Base-by-base conservation (phyloP, 2,888 invertebrate genomes). In the Amblyjoppa fuscipennis region DNA sequence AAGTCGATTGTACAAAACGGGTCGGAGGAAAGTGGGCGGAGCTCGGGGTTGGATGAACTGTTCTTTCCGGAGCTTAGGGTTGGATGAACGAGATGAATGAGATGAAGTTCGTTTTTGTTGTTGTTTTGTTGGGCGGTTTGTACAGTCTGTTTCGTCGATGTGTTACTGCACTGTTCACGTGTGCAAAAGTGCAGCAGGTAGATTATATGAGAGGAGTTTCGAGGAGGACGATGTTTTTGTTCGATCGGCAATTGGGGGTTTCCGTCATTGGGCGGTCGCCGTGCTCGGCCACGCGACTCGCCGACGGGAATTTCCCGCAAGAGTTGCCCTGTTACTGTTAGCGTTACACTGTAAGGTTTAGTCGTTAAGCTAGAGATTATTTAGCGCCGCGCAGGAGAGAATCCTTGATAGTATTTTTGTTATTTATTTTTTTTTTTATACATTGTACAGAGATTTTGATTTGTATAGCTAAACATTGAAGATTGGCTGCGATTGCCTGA, bases 291-390 rank as follows among this genome's bases (percentile, higher is more conserved):
- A 66, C 68, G 68, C 68, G 68, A 38, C 20, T 25, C 9, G 41
- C 68, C 84, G 84, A 68, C 81, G 81, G 77, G 53, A 3, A 69
- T 84, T 74, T 68, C 68, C 59, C 38, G 45, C 16, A 20, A 4
- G 25, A 13, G 6, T 13, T 13, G 56, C 41, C 25, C 51, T 53
- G 11, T 25, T 74, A 74, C 45, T 64, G 3, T 11, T 64, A 51
- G 64, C 28, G 5, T 64, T 69, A 13, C 9, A 25, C 13, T 49
- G n/a, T 59, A 13, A n/a, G n/a, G 11, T 51, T 75, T 34, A 75
- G 41, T 64, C 6, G 9, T 75, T 64, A 49, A 13, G 31, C 13
- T 34, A 34, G 64, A 64, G 31, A 34, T 11, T 64, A 64, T 64
- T 64, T n/a, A 1, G 64, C 9, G 28, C 6, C 11, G 61, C 31